Conservation (phyloP, 2,888 invertebrate genomes). For the Parelbella ahira region DNA sequence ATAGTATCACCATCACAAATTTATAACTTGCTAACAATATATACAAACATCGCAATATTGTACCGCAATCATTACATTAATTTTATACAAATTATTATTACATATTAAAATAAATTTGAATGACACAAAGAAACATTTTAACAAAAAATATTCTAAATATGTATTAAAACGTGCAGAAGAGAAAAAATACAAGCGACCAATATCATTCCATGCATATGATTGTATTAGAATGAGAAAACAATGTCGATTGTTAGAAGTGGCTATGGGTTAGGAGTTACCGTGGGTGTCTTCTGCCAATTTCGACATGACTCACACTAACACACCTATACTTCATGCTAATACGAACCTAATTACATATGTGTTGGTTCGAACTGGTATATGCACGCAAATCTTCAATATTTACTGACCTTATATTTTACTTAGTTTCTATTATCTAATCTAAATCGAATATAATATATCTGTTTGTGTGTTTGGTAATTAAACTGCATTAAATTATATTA, state of each 20-base stretch:
- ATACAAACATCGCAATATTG: too few species aligned
- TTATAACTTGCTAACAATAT: conserved; percentile 13
- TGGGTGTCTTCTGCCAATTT: conserved; percentile 51
- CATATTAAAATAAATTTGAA: too few species aligned
- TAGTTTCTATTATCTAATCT: too few species aligned
- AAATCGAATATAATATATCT: too few species aligned
- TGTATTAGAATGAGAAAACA: conserved; percentile 36
- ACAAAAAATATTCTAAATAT: too few species aligned
- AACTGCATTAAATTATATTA: too few species aligned
- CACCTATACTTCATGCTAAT: conserved; percentile 41
- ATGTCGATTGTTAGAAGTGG: conserved; percentile 26
- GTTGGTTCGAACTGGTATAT: conserved; percentile 37
- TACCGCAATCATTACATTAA: too few species aligned
- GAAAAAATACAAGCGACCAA: conserved; percentile 36
- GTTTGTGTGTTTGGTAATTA: too few species aligned
- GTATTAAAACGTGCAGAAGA: conserved; percentile 23
- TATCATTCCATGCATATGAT: conserved; percentile 44
- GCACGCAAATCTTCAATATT: conserved; percentile 35
- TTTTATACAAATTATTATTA: too few species aligned
- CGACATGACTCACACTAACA: conserved; percentile 30
- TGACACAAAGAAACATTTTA: too few species aligned
- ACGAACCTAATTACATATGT: conserved; percentile 35
- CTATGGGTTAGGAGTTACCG: conserved; percentile 35
- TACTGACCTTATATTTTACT: too few species aligned
- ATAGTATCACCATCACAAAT: conserved; percentile 34